These are phyloP conservation scores for Coendou prehensilis DNA, from an alignment of 2,797 vertebrate species.

Conservation along the genomic window DNA sequence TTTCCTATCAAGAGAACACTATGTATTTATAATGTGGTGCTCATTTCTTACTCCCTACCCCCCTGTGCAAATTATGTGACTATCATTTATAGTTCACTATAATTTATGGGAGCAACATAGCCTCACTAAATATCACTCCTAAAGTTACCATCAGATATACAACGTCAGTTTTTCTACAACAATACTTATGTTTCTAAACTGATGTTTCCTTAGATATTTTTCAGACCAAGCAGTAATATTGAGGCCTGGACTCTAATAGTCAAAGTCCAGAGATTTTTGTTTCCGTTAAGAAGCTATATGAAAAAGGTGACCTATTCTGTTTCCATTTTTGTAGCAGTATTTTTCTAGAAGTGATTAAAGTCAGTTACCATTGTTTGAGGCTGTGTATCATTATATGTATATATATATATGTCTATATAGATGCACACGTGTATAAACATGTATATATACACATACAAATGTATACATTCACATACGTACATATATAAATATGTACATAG, in stretches of 20 bases:
- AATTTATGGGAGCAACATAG: background rate
- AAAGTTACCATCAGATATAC: conserved; percentile 12
- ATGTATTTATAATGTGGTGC: background rate
- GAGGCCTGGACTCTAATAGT: conserved; percentile 33
- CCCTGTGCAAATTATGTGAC: background rate
- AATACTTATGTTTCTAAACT: background rate
- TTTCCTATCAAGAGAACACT: background rate
- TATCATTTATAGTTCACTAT: conserved; percentile 27
- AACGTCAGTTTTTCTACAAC: background rate
- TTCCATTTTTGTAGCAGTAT: background rate
- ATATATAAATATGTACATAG: background rate
- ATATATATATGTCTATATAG: background rate
- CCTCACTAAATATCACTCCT: conserved; percentile 54
- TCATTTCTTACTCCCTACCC: background rate
- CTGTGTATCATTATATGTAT: background rate
- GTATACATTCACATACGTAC: background rate
- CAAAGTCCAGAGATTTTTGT: conserved; percentile 32
- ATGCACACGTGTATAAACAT: background rate
- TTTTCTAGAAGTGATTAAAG: conserved; percentile 15
- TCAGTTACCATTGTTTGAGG: background rate
- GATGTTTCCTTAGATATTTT: conserved; percentile 27
- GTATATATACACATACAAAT: background rate
- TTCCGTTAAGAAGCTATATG: background rate
- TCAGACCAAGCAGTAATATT: background rate
- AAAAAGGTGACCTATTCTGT: background rate